phyloP scores from a whole-genome alignment of 2,113 vertebrate species.

The Ochotona curzoniae region DNA sequence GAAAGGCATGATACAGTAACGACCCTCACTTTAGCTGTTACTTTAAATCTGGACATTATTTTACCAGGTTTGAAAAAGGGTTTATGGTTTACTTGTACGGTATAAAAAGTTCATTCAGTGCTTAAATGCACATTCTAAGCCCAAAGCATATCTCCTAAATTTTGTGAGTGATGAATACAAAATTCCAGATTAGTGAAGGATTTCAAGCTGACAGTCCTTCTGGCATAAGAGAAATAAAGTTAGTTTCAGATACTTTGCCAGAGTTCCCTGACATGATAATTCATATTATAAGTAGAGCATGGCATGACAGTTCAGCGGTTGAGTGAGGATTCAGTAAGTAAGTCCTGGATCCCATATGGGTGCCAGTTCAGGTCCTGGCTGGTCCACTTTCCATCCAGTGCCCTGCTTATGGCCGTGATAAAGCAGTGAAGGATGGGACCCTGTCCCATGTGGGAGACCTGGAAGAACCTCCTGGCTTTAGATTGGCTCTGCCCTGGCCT shows the following conservation, averaged over 20 bases:
- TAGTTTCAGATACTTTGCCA: constrained; percentile 38
- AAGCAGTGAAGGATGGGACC: no score
- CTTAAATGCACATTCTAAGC: constrained; percentile 41
- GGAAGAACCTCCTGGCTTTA: no score
- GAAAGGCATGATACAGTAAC: constrained; percentile 36
- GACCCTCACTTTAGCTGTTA: constrained; percentile 36
- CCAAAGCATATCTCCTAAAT: constrained; percentile 42
- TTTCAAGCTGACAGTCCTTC: constrained; percentile 55
- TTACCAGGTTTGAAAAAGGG: constrained; percentile 2
- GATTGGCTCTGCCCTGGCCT: no score
- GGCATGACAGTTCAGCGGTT: no score
- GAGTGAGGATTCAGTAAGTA: no score
- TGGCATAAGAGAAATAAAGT: constrained; percentile 49
- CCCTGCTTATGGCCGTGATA: no score
- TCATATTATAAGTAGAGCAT: constrained; percentile 40
- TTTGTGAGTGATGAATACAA: constrained; percentile 65
- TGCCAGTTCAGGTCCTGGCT: no score
- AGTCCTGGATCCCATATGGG: no score
- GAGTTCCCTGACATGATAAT: not conserved
- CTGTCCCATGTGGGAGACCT: no score
- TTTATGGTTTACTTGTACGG: constrained; percentile 47
- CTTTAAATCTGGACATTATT: constrained; percentile 63
- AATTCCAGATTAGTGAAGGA: constrained; percentile 42
- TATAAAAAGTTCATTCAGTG: constrained; percentile 5
- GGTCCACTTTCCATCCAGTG: no score